Conservation (phyloP, 2,888 invertebrate species). For the Bugulina stolonifera region DNA sequence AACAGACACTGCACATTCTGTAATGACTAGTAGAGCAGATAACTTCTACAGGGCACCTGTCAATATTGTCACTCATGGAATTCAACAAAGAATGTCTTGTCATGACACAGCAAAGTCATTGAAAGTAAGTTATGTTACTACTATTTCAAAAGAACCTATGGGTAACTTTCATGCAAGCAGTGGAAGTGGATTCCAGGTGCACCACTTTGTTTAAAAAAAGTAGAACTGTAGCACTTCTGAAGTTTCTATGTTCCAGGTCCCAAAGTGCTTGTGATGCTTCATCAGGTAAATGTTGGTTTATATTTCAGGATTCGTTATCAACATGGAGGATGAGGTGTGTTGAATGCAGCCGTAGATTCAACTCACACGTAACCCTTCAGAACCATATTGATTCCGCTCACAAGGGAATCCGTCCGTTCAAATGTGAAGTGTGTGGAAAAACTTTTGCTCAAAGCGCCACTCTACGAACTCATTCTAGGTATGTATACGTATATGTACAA, state of each 20-base stretch:
- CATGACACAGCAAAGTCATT: background rate
- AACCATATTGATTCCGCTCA: slow-evolving; percentile 13
- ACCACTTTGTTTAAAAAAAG: too few relatives aligned
- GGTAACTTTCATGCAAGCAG: too few relatives aligned
- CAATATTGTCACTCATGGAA: too few relatives aligned
- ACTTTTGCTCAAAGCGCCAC: slow-evolving; percentile 18
- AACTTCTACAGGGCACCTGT: background rate
- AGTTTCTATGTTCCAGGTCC: too few relatives aligned
- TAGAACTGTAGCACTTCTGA: too few relatives aligned
- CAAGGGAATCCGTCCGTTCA: background rate
- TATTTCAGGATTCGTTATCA: background rate
- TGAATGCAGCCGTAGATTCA: slow-evolving; percentile 2
- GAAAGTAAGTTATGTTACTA: background rate
- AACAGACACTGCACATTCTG: background rate
- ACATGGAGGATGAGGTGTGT: slow-evolving; percentile 13
- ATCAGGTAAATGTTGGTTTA: too few relatives aligned
- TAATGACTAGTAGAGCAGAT: background rate
- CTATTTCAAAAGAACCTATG: too few relatives aligned
- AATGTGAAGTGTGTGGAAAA: slow-evolving; percentile 5
- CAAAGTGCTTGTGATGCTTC: too few relatives aligned
- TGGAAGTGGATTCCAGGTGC: too few relatives aligned
- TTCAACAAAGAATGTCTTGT: background rate
- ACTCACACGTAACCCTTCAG: background rate
- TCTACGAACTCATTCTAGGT: slow-evolving; percentile 5
- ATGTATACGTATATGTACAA: background rate